Conservation (phyloP, 2,888 invertebrate genomes). For the Malacosoma neustria region DNA sequence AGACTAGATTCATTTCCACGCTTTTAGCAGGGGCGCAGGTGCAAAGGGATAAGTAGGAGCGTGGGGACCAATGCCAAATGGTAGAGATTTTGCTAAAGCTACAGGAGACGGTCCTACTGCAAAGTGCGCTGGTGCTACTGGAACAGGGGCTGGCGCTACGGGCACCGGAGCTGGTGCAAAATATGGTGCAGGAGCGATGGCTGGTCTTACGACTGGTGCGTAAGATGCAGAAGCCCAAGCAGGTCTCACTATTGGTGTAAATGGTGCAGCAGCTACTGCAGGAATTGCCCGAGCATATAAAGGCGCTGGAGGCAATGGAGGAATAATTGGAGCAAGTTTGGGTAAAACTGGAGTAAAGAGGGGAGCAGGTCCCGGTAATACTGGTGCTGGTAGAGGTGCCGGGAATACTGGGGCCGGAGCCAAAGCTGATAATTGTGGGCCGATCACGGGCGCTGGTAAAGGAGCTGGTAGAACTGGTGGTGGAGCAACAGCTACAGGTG, state of each 20-base stretch:
- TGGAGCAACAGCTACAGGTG: constrained; percentile 25
- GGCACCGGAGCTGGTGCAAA: constrained; percentile 21
- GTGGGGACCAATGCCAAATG: constrained; percentile 30
- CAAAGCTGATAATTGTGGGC: constrained; percentile 7
- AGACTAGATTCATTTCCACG: constrained; percentile 55
- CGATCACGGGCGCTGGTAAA: constrained; percentile 11
- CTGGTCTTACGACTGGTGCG: constrained; percentile 7
- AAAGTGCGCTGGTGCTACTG: constrained; percentile 22
- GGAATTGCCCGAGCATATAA: constrained; percentile 16
- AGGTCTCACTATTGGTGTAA: constrained; percentile 32
- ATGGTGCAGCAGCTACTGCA: constrained; percentile 28
- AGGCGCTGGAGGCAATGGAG: constrained; percentile 5
- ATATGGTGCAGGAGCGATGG: constrained; percentile 4
- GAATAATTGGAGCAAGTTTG: constrained; percentile 10
- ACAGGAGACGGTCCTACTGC: constrained; percentile 22
- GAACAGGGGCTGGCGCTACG: constrained; percentile 28
- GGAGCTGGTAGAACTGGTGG: constrained; percentile 22
- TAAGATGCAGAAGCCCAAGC: neutral
- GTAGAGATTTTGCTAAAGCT: constrained; percentile 27
- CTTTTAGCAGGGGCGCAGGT: constrained; percentile 36
- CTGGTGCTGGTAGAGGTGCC: constrained; percentile 16
- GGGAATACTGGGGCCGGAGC: constrained; percentile 20
- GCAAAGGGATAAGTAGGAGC: constrained; percentile 28
- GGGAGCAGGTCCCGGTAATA: constrained; percentile 11
- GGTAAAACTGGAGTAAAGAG: constrained; percentile 18